Conservation (phyloP, 2,888 invertebrate genomes). For the Trichogramma dendrolimi region DNA sequence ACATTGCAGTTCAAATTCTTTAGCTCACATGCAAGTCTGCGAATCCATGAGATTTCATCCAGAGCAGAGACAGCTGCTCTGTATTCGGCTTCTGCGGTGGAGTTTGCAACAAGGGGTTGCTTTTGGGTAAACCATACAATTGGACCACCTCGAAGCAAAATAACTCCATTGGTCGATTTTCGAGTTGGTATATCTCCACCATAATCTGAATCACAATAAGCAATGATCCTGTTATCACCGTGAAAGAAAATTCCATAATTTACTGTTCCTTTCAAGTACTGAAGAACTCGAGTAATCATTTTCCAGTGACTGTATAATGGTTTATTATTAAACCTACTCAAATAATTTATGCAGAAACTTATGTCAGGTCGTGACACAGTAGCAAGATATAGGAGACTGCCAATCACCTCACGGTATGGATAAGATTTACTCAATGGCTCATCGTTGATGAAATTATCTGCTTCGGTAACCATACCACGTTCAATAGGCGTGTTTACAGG, state of each 20-base stretch:
- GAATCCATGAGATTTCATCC: slow-evolving; percentile 40
- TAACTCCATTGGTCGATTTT: slow-evolving; percentile 10
- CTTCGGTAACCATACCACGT: slow-evolving; percentile 34
- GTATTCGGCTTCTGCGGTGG: slow-evolving; percentile 42
- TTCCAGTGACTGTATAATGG: slow-evolving; percentile 29
- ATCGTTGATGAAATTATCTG: slow-evolving; percentile 29
- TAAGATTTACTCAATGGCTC: slow-evolving; percentile 11
- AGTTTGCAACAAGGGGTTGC: background rate
- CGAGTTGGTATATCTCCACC: slow-evolving; percentile 14
- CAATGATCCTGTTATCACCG: slow-evolving; percentile 25
- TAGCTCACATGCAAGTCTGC: slow-evolving; percentile 33
- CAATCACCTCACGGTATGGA: slow-evolving; percentile 32
- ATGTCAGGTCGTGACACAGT: slow-evolving; percentile 37
- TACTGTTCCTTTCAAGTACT: slow-evolving; percentile 29
- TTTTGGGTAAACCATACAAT: slow-evolving; percentile 5
- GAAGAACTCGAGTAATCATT: slow-evolving; percentile 29
- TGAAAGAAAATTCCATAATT: slow-evolving; percentile 34
- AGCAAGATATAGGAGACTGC: slow-evolving; percentile 29
- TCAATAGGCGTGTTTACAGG: slow-evolving; percentile 35
- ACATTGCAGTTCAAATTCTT: slow-evolving; percentile 21
- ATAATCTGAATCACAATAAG: slow-evolving; percentile 30
- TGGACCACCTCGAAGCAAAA: slow-evolving; percentile 10
- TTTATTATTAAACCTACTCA: slow-evolving; percentile 32
- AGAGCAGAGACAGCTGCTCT: slow-evolving; percentile 37
- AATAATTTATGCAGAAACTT: slow-evolving; percentile 36